These are phyloP conservation scores for Polyommatus icarus DNA, from an alignment of 2,888 invertebrate genomes.

Conservation along the genomic window DNA sequence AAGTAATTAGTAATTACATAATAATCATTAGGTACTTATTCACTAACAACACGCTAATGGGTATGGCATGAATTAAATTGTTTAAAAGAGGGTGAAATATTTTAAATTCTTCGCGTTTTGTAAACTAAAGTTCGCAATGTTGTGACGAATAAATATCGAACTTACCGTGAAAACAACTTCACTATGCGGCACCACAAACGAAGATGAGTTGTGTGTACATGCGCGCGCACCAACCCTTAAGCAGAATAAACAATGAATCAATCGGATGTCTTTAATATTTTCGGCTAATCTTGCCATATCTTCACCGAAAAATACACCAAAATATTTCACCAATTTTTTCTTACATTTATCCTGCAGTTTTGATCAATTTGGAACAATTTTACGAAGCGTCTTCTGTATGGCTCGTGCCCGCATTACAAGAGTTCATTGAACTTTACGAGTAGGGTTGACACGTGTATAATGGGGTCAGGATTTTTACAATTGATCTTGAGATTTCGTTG, in stretches of 20 bases:
- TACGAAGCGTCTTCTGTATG: neutral
- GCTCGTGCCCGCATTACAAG: neutral
- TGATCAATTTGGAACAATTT: neutral
- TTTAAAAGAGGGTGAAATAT: neutral
- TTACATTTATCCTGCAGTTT: neutral
- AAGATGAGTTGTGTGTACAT: neutral
- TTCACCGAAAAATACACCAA: neutral
- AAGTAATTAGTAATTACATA: neutral
- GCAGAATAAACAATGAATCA: constrained; percentile 7
- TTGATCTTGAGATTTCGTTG: constrained; percentile 12
- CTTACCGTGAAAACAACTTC: constrained; percentile 10
- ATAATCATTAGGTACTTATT: neutral
- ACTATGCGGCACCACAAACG: neutral
- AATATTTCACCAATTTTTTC: neutral
- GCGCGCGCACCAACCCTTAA: constrained; percentile 18
- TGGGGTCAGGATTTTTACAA: constrained; percentile 12
- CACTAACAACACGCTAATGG: neutral
- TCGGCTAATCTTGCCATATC: neutral
- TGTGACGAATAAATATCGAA: neutral
- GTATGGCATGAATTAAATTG: neutral
- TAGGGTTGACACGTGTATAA: neutral
- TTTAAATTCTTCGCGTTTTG: neutral
- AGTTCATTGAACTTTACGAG: neutral
- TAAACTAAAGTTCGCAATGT: neutral
- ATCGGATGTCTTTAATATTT: neutral